Evolutionary conservation across 2,113 vertebrate genomes (phyloP).

Genomic region (Heloderma charlesbogerti): DNA sequence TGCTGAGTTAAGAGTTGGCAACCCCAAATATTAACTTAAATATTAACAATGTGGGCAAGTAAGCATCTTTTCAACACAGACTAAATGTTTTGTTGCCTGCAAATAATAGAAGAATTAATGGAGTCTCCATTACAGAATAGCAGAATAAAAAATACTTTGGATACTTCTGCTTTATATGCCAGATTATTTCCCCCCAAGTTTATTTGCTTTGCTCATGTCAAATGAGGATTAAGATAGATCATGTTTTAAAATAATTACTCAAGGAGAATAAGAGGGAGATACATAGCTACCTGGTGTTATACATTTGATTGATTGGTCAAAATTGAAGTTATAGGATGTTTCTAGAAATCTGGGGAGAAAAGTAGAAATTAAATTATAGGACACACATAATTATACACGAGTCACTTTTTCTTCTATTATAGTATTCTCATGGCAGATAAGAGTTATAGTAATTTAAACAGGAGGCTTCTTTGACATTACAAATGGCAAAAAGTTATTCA

Average conservation of each 20-base stretch:
- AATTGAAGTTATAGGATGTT: background rate
- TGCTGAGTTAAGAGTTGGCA: background rate
- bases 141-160: background rate
- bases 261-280: background rate
- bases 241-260: slow-evolving; percentile 4
- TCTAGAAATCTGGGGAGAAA: background rate
- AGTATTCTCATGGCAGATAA: background rate
- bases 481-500: background rate
- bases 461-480: background rate
- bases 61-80: background rate
- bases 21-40: background rate
- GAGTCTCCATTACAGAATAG: background rate
- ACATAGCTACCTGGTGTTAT: background rate
- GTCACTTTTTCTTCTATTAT: background rate
- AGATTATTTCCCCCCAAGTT: background rate
- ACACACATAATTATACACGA: background rate
- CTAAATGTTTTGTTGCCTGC: background rate
- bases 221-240: background rate
- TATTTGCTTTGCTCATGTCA: background rate
- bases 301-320: background rate
- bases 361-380: background rate
- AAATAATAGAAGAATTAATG: background rate
- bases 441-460: background rate
- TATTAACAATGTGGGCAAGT: background rate
- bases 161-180: background rate